Evolutionary conservation across 2,113 vertebrate genomes (phyloP).

Genomic region (Stomatorhinus ivindoensis): DNA sequence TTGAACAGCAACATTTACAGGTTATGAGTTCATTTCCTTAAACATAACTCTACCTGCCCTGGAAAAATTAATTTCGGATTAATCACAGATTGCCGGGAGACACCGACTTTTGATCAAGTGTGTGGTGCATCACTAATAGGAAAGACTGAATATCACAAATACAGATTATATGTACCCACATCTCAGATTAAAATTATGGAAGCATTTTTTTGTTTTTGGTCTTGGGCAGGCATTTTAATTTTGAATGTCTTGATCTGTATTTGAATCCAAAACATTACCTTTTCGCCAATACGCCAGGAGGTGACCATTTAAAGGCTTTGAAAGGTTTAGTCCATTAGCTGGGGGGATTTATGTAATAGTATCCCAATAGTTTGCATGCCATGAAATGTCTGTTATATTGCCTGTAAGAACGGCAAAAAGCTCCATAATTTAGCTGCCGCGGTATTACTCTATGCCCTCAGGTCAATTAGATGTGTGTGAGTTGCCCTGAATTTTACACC

Average conservation of each 20-base stretch:
- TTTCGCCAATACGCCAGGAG: neutral
- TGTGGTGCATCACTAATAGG: neutral
- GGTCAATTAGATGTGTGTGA: neutral
- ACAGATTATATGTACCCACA: neutral
- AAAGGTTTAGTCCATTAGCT: neutral
- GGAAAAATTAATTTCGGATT: neutral
- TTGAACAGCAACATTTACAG: neutral
- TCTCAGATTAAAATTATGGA: neutral
- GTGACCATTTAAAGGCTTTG: neutral
- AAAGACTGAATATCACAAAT: neutral
- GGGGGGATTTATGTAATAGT: neutral
- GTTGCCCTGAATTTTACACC: neutral
- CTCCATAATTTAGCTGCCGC: neutral
- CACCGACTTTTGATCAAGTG: neutral
- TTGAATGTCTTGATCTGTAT: neutral
- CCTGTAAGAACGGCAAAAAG: neutral
- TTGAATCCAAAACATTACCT: neutral
- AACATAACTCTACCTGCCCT: neutral
- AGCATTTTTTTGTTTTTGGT: neutral
- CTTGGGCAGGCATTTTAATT: neutral
- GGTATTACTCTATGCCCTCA: neutral
- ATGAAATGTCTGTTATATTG: neutral
- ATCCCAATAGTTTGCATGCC: neutral
- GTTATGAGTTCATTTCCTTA: neutral
- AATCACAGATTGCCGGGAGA: neutral